These are phyloP conservation scores for Aldrovandia affinis DNA, from an alignment of 2,797 vertebrate genomes.

Conservation along the genomic window DNA sequence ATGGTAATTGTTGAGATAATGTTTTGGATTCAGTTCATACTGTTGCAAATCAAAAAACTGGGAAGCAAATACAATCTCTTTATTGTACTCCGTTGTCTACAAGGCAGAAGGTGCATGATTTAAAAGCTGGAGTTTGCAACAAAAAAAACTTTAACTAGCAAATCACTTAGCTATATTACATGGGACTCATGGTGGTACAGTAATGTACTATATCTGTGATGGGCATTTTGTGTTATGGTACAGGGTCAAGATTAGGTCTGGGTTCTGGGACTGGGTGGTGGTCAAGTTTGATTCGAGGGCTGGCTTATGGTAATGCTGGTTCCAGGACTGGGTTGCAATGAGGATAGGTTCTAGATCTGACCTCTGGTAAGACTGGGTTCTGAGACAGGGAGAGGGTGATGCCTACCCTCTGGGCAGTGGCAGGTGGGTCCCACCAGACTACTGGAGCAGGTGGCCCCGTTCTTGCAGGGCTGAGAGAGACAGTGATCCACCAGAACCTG, in stretches of 20 bases:
- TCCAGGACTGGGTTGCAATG: no score
- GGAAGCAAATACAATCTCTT: background rate
- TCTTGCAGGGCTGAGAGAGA: slow-evolving; percentile 85
- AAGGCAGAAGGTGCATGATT: background rate
- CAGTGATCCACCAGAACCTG: slow-evolving; percentile 89
- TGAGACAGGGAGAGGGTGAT: background rate
- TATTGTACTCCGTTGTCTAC: background rate
- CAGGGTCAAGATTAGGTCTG: no score
- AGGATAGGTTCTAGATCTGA: background rate
- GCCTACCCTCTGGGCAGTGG: slow-evolving; percentile 88
- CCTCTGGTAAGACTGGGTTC: background rate
- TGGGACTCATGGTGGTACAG: background rate
- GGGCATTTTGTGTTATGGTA: no score
- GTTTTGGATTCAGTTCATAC: background rate
- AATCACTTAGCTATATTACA: no score
- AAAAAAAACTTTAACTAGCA: background rate
- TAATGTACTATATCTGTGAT: background rate
- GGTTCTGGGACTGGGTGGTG: background rate
- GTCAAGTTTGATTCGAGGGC: background rate
- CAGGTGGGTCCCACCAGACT: slow-evolving; percentile 83
- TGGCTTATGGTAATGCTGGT: background rate
- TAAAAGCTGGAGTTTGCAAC: background rate
- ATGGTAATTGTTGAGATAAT: background rate
- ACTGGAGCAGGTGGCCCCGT: slow-evolving; percentile 87
- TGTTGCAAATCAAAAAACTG: background rate